phyloP scores from a whole-genome alignment of 1,140 invertebrate genomes.

The Limonius californicus region DNA sequence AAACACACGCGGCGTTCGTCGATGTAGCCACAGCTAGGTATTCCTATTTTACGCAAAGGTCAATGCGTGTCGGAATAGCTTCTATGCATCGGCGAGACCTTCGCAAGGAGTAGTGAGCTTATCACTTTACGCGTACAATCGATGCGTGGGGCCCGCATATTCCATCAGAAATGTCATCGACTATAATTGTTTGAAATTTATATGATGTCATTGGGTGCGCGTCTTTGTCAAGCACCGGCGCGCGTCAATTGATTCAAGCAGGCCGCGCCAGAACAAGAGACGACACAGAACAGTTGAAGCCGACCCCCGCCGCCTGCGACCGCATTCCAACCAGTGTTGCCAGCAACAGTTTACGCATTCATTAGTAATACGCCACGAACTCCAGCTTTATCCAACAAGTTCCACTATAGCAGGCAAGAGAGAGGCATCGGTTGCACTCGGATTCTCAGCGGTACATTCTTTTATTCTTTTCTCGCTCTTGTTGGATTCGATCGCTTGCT shows the following conservation, averaged over 20 bases:
- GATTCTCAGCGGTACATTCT: constrained; percentile 18
- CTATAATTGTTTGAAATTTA: constrained; percentile 15
- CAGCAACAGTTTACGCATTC: constrained; percentile 46
- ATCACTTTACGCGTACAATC: background rate
- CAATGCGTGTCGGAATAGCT: too few relatives aligned
- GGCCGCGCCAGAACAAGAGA: constrained; percentile 28
- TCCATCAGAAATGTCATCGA: constrained; percentile 12
- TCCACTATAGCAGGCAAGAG: constrained; percentile 1
- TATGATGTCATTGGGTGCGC: constrained; percentile 14
- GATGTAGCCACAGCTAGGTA: too few relatives aligned
- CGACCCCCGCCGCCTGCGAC: constrained; percentile 41
- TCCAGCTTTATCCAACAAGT: constrained; percentile 12
- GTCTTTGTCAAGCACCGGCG: constrained; percentile 18
- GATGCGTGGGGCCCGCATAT: constrained; percentile 8
- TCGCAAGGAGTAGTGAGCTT: background rate
- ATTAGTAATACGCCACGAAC: constrained; percentile 42
- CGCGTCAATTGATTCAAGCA: constrained; percentile 33
- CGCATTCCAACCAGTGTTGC: constrained; percentile 45
- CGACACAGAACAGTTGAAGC: constrained; percentile 30
- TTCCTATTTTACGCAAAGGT: too few relatives aligned
- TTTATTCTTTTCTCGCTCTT: constrained; percentile 27
- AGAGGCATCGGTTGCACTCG: constrained; percentile 12
- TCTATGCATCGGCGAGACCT: background rate
- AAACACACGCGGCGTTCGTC: too few relatives aligned
- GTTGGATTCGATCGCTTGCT: constrained; percentile 25